A percentile compares a stretch with the other conserved stretches of the same genome.
Evolutionary conservation across 2,888 invertebrate genomes (phyloP).

Genomic region (Drosophila suboccidentalis): DNA sequence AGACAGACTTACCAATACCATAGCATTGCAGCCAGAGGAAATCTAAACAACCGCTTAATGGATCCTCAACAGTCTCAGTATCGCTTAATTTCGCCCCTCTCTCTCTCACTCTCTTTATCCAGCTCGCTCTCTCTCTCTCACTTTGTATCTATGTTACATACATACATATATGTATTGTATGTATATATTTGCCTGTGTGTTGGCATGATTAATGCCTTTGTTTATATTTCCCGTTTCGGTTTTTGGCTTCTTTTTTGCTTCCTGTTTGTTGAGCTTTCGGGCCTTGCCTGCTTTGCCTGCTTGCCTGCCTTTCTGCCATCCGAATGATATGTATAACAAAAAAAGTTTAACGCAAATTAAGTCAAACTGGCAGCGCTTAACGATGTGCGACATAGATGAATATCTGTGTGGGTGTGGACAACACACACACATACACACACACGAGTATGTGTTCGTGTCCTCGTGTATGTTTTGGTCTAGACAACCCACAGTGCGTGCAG

Average conservation of each 20-base stretch:
- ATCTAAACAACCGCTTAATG: constrained; percentile 66
- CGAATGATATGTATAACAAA: constrained; percentile 76
- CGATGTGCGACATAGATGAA: constrained; percentile 80
- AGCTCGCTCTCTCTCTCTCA: not conserved
- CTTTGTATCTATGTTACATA: constrained; percentile 1
- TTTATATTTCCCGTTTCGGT: constrained; percentile 71
- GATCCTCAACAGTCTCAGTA: constrained; percentile 44
- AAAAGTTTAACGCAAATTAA: constrained; percentile 82
- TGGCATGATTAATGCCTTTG: constrained; percentile 79
- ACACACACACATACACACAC: not conserved
- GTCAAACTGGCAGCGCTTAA: constrained; percentile 82
- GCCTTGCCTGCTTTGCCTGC: constrained; percentile 1
- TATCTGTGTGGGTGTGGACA: constrained; percentile 46
- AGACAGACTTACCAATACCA: constrained; percentile 13
- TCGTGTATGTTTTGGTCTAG: constrained; percentile 19
- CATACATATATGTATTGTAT: constrained; percentile 2
- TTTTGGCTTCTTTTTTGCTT: constrained; percentile 33
- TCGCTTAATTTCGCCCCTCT: constrained; percentile 19
- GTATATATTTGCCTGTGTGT: constrained; percentile 39
- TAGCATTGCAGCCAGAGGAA: constrained; percentile 20
- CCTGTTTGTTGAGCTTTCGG: constrained; percentile 27
- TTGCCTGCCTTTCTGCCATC: constrained; percentile 32
- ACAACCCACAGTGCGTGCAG: constrained; percentile 39
- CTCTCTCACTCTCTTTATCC: not conserved
- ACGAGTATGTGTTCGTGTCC: not conserved